phyloP scores from a whole-genome alignment of 2,888 invertebrate genomes.

The Caenorhabditis afra region DNA sequence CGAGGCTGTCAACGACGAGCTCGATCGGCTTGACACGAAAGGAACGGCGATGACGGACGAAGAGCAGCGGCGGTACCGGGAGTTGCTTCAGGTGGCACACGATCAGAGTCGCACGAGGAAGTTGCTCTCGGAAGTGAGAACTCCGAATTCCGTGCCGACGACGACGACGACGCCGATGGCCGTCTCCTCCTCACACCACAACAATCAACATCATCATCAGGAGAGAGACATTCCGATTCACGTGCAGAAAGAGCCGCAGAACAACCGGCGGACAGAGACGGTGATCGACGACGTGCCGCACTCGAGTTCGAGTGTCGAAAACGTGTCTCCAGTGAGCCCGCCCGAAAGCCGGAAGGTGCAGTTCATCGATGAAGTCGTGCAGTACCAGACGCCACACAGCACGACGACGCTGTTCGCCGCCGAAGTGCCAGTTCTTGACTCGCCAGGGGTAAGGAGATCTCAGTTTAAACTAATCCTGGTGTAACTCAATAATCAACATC shows the following conservation, averaged over 20 bases:
- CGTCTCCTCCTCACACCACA: too few species aligned
- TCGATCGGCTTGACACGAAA: constrained; percentile 71
- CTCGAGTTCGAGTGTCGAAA: constrained; percentile 62
- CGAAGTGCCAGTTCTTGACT: constrained; percentile 57
- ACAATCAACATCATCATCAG: constrained; percentile 16
- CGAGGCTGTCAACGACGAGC: constrained; percentile 72
- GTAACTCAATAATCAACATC: too few species aligned
- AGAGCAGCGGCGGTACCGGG: constrained; percentile 63
- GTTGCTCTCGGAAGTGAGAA: constrained; percentile 28
- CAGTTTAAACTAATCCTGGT: too few species aligned
- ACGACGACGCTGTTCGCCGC: constrained; percentile 33
- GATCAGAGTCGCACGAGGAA: constrained; percentile 43
- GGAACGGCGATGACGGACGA: constrained; percentile 67
- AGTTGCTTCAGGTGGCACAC: constrained; percentile 50
- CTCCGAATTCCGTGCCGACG: constrained; percentile 19
- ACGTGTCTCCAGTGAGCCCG: constrained; percentile 60
- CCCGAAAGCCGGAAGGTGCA: constrained; percentile 68
- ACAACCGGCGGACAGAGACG: constrained; percentile 58
- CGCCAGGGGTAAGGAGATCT: constrained; percentile 50
- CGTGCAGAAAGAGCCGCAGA: constrained; percentile 27
- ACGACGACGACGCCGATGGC: too few species aligned
- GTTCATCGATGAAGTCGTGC: constrained; percentile 63
- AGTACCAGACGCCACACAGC: constrained; percentile 32
- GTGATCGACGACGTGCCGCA: constrained; percentile 71
- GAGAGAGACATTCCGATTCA: constrained; percentile 48